Base-by-base conservation (phyloP, 2,888 invertebrate genomes). In the Drosophila ustulata region DNA sequence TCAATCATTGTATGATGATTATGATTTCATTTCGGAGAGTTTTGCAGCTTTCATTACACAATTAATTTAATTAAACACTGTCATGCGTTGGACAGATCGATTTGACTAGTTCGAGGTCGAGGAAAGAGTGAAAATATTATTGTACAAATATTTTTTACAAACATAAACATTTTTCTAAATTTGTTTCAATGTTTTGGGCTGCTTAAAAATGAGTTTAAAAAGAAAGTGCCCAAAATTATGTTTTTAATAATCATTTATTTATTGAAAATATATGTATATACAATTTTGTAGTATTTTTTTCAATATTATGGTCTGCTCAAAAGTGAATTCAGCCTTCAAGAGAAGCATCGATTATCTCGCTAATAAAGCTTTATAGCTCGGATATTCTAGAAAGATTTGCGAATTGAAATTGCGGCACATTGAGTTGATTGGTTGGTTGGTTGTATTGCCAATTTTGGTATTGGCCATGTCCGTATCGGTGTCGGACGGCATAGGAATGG, bases 381-480 rank as follows among this genome's bases (percentile, higher is more conserved):
- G 4, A 26, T 26, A 51, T 37, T 51, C 55, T 55, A n/a, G 25
- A 32, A 39, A 8, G 55, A 45, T 45, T 13, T 25, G 26, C 32
- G 43, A 45, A 34, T 5, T 25, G n/a, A 34, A 56, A 47, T 8
- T 32, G 32, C 23, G n/a, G 43, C 8, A 23, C 30, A 55, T 55
- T 32, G 43, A 45, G 43, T 25, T 18, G 18, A 1, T 18, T 18
- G 18, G 18, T 18, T 1, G 18, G 18, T 18, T 18, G 43, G 56
- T 37, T 47, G 57, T 4, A 18, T 47, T 37, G 46, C 57, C 47
- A 13, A 11, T 37, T 57, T 34, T 37, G 57, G 55, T 34, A 32
- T 28, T 47, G 57, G 11, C 57, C 55, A 56, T 56, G 25, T 57
- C 57, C 57, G 47, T 37, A 47, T 47, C 55, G 30, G 43, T 9